A percentile compares a stretch with the other conserved stretches of the same genome.
These are phyloP conservation scores for Drosophila buzzatii DNA, from an alignment of 2,888 invertebrate species.

Conservation along the genomic window DNA sequence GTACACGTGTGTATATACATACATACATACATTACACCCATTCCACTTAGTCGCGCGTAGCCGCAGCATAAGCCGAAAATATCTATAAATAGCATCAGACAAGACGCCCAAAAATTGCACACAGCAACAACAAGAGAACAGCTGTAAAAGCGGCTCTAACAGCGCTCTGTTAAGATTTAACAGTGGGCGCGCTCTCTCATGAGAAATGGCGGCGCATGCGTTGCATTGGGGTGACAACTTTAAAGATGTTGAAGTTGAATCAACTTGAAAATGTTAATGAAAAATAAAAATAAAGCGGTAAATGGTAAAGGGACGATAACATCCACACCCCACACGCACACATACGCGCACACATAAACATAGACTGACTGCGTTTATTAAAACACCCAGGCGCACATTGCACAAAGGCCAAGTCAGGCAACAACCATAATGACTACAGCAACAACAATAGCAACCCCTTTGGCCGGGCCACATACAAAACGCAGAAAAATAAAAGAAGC, in stretches of 20 bases:
- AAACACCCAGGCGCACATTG: slow-evolving; percentile 64
- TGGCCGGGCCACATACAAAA: slow-evolving; percentile 24
- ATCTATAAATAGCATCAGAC: slow-evolving; percentile 56
- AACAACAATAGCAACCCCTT: slow-evolving; percentile 37
- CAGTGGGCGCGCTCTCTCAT: slow-evolving; percentile 20
- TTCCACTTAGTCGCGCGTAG: neutral
- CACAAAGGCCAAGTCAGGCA: slow-evolving; percentile 57
- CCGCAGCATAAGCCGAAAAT: slow-evolving; percentile 45
- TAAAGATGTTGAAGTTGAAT: slow-evolving; percentile 45
- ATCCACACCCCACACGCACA: slow-evolving; percentile 28
- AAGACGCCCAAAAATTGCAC: slow-evolving; percentile 47
- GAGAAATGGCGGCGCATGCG: slow-evolving; percentile 64
- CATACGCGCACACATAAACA: slow-evolving; percentile 2
- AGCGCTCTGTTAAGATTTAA: slow-evolving; percentile 41
- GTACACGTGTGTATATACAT: neutral
- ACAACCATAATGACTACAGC: slow-evolving; percentile 23
- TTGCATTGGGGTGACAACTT: slow-evolving; percentile 41
- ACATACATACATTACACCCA: slow-evolving; percentile 4
- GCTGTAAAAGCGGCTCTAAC: slow-evolving; percentile 15
- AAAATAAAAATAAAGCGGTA: slow-evolving; percentile 67
- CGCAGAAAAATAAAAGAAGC: slow-evolving; percentile 28
- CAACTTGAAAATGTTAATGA: slow-evolving; percentile 78
- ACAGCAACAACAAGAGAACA: slow-evolving; percentile 35
- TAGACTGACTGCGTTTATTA: slow-evolving; percentile 65
- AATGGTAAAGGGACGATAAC: slow-evolving; percentile 43